Evolutionary conservation across 2,113 vertebrate genomes (phyloP).

Genomic region (Entosphenus tridentatus): DNA sequence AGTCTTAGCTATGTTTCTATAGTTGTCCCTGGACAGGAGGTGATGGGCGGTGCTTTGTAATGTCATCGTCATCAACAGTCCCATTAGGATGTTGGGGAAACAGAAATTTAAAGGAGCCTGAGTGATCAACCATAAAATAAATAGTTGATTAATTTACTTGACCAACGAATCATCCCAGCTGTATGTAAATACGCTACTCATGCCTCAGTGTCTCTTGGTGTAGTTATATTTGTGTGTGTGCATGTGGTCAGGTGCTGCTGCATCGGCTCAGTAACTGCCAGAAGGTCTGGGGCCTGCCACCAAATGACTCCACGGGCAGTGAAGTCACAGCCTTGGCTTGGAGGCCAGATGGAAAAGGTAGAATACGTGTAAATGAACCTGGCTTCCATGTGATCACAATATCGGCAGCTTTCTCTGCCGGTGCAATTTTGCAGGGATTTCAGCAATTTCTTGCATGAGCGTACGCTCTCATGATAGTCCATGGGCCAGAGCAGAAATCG

Average conservation of each 20-base stretch:
- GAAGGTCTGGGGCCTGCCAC: constrained; percentile 76
- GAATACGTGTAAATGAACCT: constrained; percentile 15
- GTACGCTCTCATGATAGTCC: neutral
- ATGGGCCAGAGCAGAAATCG: neutral
- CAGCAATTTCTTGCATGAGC: neutral
- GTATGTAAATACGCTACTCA: neutral
- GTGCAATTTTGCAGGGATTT: neutral
- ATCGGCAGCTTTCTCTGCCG: no score
- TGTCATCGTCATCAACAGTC: neutral
- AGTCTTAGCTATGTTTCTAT: no score
- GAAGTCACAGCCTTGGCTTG: constrained; percentile 77
- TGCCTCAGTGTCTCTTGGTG: neutral
- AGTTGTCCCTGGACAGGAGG: neutral
- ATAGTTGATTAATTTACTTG: neutral
- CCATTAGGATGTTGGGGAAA: neutral
- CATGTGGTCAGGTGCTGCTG: constrained; percentile 41
- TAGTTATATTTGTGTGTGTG: constrained; percentile 1
- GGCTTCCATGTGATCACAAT: no score
- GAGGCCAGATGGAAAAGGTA: constrained; percentile 96
- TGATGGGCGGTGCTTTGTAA: neutral
- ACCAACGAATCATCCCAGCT: neutral
- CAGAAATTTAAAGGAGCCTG: neutral
- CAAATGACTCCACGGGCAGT: constrained; percentile 74
- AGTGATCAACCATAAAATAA: neutral
- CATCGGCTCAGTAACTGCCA: constrained; percentile 84